Base-by-base conservation (phyloP, 2,113 vertebrate genomes). In the Notechis scutatus region DNA sequence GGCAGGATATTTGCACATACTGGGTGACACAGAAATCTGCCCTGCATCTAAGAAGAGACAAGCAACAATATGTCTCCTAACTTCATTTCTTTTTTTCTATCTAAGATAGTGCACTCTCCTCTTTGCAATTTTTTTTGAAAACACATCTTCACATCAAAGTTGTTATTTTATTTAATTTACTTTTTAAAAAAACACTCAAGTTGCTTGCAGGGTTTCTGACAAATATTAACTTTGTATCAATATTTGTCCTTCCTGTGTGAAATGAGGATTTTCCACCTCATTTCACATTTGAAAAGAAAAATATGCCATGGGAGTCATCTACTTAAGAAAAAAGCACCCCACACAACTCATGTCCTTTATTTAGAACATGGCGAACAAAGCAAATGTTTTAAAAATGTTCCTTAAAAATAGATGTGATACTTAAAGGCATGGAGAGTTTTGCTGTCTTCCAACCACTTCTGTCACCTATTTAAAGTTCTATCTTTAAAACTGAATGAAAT, bases 211-310 rank as follows among this genome's bases (percentile, higher is more conserved):
- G 97, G 95, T 94, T 97, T 96, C 95, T 96, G 96, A 97, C 96
- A 97, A 97, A 98, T 97, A 97, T 97, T 98, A 98, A 97, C 95
- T 97, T 97, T 97, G 92, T 98, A 97, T 98, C 97, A 97, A 98
- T 98, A 98, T 98, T 98, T 98, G 97, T 97, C 97, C 97, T 98
- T 97, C 98, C 97, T 98, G 97, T 98, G 92, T 97, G 97, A 98
- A 98, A 98, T 98, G 97, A 98, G 97, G 98, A 98, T 98, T 98
- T 98, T 98, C 98, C 98, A 98, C 97, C 97, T 98, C 98, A 98
- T 98, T 98, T 98, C 98, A 97, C 96, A 92, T 97, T 97, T 97
- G 97, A 97, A 98, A 98, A 97, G 96, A 97, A 97, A 96, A 98
- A 98, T 97, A 95, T 0, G 95, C 97, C 95, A 0, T 97, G 95